These are phyloP conservation scores for Fistularia commersonii DNA, from an alignment of 2,797 vertebrate species.

Conservation along the genomic window DNA sequence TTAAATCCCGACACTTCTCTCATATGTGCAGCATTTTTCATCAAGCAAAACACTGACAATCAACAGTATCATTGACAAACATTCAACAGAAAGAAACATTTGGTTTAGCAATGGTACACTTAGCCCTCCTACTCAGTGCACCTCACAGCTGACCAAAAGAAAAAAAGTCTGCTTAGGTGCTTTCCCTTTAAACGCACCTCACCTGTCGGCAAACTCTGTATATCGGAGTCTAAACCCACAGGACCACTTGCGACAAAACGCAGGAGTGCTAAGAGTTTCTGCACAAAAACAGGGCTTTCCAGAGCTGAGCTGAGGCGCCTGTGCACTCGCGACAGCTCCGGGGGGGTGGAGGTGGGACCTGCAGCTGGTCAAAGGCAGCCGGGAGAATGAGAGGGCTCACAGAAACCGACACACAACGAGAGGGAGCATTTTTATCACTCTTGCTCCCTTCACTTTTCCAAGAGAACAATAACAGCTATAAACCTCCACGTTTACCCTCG, in stretches of 20 bases:
- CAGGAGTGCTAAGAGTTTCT: constrained; percentile 5
- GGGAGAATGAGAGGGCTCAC: constrained; percentile 44
- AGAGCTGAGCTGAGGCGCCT: not conserved
- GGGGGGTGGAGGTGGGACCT: constrained; percentile 26
- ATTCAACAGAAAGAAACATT: constrained; percentile 40
- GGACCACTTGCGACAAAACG: constrained; percentile 4
- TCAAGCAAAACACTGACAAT: constrained; percentile 28
- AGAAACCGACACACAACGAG: constrained; percentile 27
- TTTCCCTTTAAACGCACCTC: constrained; percentile 12
- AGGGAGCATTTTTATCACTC: constrained; percentile 42
- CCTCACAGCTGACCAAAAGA: constrained; percentile 55
- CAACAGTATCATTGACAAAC: constrained; percentile 26
- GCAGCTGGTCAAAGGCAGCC: constrained; percentile 61
- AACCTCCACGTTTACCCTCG: constrained; percentile 7
- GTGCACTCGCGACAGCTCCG: constrained; percentile 6
- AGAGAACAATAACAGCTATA: constrained; percentile 8
- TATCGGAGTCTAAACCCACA: not conserved
- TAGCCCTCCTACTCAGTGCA: constrained; percentile 43
- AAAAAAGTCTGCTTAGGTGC: constrained; percentile 9
- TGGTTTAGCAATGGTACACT: constrained; percentile 33
- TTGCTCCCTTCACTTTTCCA: constrained; percentile 6
- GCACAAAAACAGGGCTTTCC: not conserved
- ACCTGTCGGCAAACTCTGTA: no score
- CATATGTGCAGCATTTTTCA: constrained; percentile 20
- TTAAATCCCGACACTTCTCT: constrained; percentile 12